Conservation (phyloP, 2,888 invertebrate genomes). For the Limenitis camilla region DNA sequence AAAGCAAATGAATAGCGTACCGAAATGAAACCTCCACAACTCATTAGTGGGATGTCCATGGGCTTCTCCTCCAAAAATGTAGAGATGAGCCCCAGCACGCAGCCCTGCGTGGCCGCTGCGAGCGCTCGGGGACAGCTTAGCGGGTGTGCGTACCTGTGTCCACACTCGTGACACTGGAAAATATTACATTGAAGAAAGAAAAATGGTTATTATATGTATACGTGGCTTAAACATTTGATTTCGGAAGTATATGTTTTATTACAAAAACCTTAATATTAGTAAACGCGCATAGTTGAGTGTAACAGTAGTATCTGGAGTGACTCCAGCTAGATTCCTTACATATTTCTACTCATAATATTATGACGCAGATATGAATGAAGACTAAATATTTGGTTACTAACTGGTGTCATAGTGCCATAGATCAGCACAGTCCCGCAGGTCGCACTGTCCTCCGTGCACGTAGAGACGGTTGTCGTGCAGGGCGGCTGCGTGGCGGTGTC, state of each 20-base stretch:
- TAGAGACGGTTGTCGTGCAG: constrained; percentile 86
- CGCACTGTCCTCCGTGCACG: constrained; percentile 92
- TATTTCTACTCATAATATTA: too few species aligned
- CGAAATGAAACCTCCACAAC: constrained; percentile 88
- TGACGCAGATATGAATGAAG: background rate
- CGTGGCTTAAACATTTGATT: too few species aligned
- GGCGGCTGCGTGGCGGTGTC: constrained; percentile 90
- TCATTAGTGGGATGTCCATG: constrained; percentile 82
- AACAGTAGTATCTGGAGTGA: too few species aligned
- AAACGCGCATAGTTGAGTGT: too few species aligned
- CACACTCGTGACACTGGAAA: constrained; percentile 76
- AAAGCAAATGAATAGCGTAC: constrained; percentile 49
- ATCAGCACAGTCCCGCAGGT: constrained; percentile 83
- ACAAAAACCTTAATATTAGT: too few species aligned
- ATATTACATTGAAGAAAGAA: background rate
- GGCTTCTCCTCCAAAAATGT: constrained; percentile 86
- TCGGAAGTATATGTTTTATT: too few species aligned
- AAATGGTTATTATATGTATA: too few species aligned
- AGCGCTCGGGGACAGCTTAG: constrained; percentile 73
- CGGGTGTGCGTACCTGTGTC: constrained; percentile 76
- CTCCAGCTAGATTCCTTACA: too few species aligned
- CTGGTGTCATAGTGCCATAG: constrained; percentile 87
- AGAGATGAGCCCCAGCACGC: constrained; percentile 83
- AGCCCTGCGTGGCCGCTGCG: constrained; percentile 87
- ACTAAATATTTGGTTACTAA: constrained; percentile 37